A percentile compares a stretch with the other conserved stretches of the same genome.
Evolutionary conservation across 92 coral and sea anemone genomes (phyloP).

Genomic region (Epizoanthus scotinus): DNA sequence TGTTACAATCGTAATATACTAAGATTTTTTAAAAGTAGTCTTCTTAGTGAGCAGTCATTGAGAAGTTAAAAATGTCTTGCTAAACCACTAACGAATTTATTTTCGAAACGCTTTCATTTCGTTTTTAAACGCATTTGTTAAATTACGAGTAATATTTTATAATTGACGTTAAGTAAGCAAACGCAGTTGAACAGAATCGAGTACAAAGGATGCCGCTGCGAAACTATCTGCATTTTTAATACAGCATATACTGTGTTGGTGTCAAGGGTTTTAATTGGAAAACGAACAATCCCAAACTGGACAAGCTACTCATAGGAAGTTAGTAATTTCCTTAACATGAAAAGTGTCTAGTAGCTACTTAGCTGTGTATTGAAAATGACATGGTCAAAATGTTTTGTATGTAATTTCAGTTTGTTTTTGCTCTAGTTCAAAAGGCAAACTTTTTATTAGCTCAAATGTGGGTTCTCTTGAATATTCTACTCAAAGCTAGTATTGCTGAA

Average conservation of each 20-base stretch:
- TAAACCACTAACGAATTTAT: background rate
- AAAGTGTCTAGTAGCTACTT: too few species aligned
- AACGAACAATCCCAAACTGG: too few species aligned
- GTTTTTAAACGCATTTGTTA: slow-evolving; percentile 19
- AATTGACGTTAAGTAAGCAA: slow-evolving; percentile 21
- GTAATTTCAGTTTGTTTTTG: too few species aligned
- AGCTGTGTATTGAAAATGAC: too few species aligned
- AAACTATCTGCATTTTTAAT: background rate
- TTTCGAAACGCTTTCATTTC: background rate
- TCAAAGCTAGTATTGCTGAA: too few species aligned
- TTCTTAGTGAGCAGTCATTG: background rate
- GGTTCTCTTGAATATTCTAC: too few species aligned
- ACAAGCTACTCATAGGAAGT: too few species aligned
- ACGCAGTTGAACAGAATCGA: background rate
- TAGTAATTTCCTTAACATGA: too few species aligned
- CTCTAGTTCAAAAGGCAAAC: too few species aligned
- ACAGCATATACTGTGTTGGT: slow-evolving; percentile 8
- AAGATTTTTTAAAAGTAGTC: background rate
- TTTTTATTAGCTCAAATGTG: too few species aligned
- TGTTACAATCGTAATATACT: background rate
- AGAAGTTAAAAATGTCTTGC: background rate
- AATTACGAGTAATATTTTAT: background rate
- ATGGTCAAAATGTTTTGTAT: too few species aligned
- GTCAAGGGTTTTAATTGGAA: background rate
- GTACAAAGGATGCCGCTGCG: slow-evolving; percentile 4